phyloP scores from a whole-genome alignment of 2,888 invertebrate genomes.

The Tiliacea aurago region DNA sequence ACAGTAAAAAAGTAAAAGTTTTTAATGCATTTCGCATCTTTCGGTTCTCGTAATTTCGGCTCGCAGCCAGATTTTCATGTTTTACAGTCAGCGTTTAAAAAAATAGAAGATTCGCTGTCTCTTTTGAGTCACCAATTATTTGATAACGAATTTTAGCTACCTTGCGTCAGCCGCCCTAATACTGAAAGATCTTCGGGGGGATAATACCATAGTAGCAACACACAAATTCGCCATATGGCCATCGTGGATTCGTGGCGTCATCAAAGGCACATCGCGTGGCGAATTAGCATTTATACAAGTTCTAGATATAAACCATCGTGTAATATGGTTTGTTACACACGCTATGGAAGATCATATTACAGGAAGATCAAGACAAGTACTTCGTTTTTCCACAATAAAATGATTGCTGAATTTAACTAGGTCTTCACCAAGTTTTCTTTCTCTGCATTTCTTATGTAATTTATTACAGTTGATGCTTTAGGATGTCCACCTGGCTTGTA shows the following conservation, averaged over 20 bases:
- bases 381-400: neutral
- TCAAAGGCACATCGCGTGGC: conserved; percentile 10
- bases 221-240: conserved; percentile 17
- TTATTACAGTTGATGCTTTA: neutral
- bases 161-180: neutral
- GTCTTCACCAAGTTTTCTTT: neutral
- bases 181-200: conserved; percentile 1
- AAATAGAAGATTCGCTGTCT: neutral
- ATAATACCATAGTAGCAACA: conserved; percentile 4
- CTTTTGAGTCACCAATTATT: conserved; percentile 4
- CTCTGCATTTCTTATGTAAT: neutral
- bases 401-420: neutral
- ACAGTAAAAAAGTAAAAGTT: conserved; percentile 27
- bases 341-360: conserved; percentile 12
- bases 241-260: conserved; percentile 47
- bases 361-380: neutral
- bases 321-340: conserved; percentile 8
- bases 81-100: conserved; percentile 3
- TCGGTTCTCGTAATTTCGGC: conserved; percentile 32
- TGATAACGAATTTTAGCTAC: neutral
- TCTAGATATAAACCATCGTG: conserved; percentile 23
- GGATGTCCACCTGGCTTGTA: neutral
- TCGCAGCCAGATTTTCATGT: conserved; percentile 27
- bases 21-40: conserved; percentile 26
- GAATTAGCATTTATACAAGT: conserved; percentile 49